Evolutionary conservation across 2,797 vertebrate species (phyloP), one percentile per base, ranked within the genome.

Genomic region (Natrix natrix): DNA sequence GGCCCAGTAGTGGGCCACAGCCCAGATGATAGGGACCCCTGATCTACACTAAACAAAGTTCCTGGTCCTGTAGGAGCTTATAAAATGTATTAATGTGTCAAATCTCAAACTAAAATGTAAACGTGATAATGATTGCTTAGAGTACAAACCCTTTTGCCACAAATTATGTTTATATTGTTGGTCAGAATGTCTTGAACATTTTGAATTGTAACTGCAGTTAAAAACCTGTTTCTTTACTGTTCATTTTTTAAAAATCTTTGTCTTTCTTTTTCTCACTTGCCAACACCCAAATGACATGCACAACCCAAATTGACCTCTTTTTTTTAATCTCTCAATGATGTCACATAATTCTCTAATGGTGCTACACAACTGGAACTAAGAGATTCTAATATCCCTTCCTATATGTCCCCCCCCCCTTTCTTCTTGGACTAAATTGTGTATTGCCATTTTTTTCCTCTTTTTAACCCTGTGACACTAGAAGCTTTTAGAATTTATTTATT

Each of bases 21-120:
- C 55, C 55, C 55, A 56, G 13, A 56, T 3, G 3, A 14, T 14
- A 56, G 55, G 55, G 14, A 56, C 13, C 55, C 13, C 55, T 16
- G 55, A 56, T 56, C 55, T 56, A 88, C 57, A 56, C 54, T 89
- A 89, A 89, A 16, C 54, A 83, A 59, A 86, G 8, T 12, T 32
- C 8, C 56, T 59, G 37, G 92, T 0, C 0, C 87, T 89, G 74
- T 12, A 59, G 78, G 52, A 26, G 0, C 88, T 57, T 94, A 20
- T 87, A 55, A 8, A 37, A 59, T 88, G 55, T n/a, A 91, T 91
- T 83, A 74, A 60, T 63, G n/a, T 91, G 32, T 20, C 17, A 32
- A 0, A n/a, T 86, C 6, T 88, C 4, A 88, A 92, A 32, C 4
- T 88, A 93, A 95, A 89, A 90, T 12, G 54, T 26, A 61, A 61